These are phyloP conservation scores for Tilapia sparmanii DNA, from an alignment of 2,113 vertebrate species.

Conservation along the genomic window DNA sequence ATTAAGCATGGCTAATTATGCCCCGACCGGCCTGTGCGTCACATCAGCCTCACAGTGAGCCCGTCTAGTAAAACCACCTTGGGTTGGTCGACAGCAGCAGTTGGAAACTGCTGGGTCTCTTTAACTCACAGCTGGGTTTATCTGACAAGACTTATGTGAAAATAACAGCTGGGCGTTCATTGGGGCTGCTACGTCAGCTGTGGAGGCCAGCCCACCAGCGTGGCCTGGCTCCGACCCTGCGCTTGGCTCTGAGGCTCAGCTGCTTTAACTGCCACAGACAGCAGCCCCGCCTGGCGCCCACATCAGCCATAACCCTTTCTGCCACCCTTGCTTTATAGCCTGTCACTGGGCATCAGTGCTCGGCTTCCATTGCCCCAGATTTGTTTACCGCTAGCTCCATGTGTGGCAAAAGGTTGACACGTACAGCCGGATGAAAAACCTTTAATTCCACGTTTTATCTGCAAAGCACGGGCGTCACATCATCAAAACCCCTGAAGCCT, in stretches of 20 bases:
- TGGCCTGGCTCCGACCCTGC: constrained; percentile 60
- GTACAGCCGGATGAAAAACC: background rate
- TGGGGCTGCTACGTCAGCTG: constrained; percentile 36
- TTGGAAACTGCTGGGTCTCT: constrained; percentile 51
- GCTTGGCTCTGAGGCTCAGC: constrained; percentile 49
- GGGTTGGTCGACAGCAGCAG: constrained; percentile 53
- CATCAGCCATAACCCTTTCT: constrained; percentile 34
- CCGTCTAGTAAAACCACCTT: constrained; percentile 16
- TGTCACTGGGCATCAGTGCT: constrained; percentile 64
- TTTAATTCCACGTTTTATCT: background rate
- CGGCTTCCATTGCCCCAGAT: constrained; percentile 17
- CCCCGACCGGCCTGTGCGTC: constrained; percentile 9
- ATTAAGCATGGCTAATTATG: constrained; percentile 50
- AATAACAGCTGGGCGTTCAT: constrained; percentile 28
- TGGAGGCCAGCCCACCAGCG: constrained; percentile 29
- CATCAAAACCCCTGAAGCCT: background rate
- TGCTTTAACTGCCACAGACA: constrained; percentile 66
- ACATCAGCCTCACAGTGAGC: constrained; percentile 33
- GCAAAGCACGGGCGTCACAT: background rate
- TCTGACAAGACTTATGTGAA: constrained; percentile 38
- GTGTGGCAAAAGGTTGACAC: background rate
- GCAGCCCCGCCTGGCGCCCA: constrained; percentile 28
- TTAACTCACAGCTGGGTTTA: constrained; percentile 37
- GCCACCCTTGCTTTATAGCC: constrained; percentile 55
- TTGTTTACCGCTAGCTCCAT: constrained; percentile 37